Evolutionary conservation across 1,140 invertebrate species (phyloP).

Genomic region (Aphaenogaster ashmeadi): DNA sequence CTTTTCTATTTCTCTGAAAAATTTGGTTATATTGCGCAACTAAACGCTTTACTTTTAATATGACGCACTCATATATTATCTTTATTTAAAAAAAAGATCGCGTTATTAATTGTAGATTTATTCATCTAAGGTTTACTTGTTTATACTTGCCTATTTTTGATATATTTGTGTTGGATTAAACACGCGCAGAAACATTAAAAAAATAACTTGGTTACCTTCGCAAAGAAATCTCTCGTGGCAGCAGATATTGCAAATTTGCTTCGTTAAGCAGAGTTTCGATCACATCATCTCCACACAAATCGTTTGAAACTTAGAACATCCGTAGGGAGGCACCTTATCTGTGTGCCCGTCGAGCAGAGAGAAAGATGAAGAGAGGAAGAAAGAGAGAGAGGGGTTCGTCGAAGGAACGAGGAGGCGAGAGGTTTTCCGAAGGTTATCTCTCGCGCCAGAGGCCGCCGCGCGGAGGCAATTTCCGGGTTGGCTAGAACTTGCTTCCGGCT

Average conservation of each 20-base stretch:
- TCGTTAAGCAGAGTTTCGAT: conserved; percentile 46
- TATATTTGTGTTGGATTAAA: background rate
- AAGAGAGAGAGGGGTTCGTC: background rate
- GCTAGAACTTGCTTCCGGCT: conserved; percentile 63
- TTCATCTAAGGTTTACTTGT: background rate
- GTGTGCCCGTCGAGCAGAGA: conserved; percentile 37
- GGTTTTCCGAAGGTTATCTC: conserved; percentile 60
- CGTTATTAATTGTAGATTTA: background rate
- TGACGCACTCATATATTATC: background rate
- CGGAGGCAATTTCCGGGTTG: conserved; percentile 60
- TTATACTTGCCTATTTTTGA: background rate
- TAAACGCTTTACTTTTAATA: background rate
- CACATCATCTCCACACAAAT: conserved; percentile 49
- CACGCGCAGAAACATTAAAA: background rate
- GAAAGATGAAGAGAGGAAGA: background rate
- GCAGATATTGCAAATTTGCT: conserved; percentile 48
- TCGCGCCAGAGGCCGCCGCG: conserved; percentile 50
- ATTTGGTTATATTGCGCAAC: background rate
- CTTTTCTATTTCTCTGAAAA: background rate
- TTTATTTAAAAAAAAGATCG: conserved; percentile 3
- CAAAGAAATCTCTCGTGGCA: background rate
- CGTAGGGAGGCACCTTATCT: conserved; percentile 50
- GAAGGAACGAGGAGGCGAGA: conserved; percentile 23
- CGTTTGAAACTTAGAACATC: conserved; percentile 59
- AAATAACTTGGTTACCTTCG: background rate